Conservation (phyloP, 2,113 vertebrate species). For the Bos javanicus region DNA sequence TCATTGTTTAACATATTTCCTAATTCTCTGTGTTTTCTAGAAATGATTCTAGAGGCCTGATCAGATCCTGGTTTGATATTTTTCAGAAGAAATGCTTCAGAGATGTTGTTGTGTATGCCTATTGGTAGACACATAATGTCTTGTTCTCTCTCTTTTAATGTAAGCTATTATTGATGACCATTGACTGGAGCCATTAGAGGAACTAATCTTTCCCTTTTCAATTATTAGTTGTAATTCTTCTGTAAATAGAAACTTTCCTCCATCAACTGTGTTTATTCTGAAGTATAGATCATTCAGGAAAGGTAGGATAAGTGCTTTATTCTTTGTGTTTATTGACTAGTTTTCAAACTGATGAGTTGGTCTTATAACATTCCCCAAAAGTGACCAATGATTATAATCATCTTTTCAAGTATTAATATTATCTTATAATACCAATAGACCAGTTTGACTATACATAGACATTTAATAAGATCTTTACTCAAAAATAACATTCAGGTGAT, state of each 20-base stretch:
- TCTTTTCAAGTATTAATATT: not conserved
- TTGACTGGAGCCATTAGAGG: not conserved
- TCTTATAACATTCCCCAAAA: not conserved
- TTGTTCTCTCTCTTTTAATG: not conserved
- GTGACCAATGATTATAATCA: not conserved
- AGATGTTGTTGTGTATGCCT: not conserved
- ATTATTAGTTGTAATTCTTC: not conserved
- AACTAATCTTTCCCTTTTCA: not conserved
- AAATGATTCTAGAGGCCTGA: not conserved
- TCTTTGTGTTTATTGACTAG: not conserved
- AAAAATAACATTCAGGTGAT: not conserved
- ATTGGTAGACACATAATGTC: not conserved
- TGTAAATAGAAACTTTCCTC: not conserved
- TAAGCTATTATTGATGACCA: not conserved
- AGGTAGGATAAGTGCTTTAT: not conserved
- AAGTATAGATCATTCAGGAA: not conserved
- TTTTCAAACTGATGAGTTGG: not conserved
- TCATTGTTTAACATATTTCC: not conserved
- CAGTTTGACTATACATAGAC: not conserved
- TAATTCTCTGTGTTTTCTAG: not conserved
- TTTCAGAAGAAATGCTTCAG: not conserved
- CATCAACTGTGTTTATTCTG: not conserved
- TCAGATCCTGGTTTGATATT: not conserved
- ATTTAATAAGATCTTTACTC: not conserved
- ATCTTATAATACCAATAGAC: not conserved